Evolutionary conservation across 2,113 vertebrate species (phyloP).

Genomic region (Gallinago paraguaiae): DNA sequence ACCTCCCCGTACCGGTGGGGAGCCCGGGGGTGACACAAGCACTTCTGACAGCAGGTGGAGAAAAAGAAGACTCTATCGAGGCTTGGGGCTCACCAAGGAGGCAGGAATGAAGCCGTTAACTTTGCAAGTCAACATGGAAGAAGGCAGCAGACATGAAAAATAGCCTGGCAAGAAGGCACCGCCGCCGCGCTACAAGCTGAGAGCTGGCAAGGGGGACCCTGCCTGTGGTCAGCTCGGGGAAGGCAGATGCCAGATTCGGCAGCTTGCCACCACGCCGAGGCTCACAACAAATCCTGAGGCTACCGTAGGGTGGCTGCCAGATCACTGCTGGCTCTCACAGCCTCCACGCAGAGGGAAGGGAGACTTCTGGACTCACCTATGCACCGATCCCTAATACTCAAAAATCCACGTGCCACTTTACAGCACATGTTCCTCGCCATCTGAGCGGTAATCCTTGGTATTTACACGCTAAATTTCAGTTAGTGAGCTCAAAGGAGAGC

Average conservation of each 20-base stretch:
- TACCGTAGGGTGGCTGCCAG: not conserved
- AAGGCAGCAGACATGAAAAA: not conserved
- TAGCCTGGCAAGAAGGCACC: not conserved
- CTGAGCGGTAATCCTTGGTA: not conserved
- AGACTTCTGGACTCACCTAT: not conserved
- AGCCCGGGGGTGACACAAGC: not conserved
- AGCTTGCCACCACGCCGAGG: not conserved
- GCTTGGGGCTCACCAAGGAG: not conserved
- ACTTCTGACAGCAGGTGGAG: not conserved
- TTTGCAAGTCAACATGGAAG: not conserved
- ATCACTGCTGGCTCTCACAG: not conserved
- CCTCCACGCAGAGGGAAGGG: not conserved
- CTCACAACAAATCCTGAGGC: not conserved
- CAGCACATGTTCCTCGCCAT: not conserved
- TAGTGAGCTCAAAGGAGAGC: not conserved
- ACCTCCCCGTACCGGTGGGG: not conserved
- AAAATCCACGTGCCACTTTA: not conserved
- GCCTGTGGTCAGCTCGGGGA: not conserved
- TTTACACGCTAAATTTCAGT: not conserved
- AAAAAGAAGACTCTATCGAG: not conserved
- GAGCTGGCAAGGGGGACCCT: not conserved
- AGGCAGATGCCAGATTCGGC: not conserved
- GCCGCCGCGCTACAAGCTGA: not conserved
- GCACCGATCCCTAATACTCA: not conserved
- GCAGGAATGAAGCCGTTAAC: not conserved